Base-by-base conservation (phyloP, 2,888 invertebrate genomes). In the Tanypteryx hageni region DNA sequence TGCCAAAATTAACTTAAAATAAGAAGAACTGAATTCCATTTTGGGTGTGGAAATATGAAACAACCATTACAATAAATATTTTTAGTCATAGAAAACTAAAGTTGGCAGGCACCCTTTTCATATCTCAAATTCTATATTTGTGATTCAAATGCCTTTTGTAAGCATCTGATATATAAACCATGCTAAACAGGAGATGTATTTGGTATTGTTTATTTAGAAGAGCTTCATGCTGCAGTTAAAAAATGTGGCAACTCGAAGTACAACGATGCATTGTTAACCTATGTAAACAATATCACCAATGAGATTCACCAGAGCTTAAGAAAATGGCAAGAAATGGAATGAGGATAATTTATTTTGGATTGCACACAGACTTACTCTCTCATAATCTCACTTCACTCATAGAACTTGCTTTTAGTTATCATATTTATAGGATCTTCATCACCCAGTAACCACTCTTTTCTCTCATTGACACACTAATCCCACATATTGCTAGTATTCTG, bases 401-500 rank as follows among this genome's bases (percentile, higher is more conserved):
- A 11, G 16, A 83, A 31, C 18, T 83, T 14, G 18, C 16, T 16
- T 56, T n/a, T 44, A 18, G 18, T 56, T 44, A 83, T 18, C 83
- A 56, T 56, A n/a, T n/a, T n/a, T n/a, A 64, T 11, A 83, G 44
- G 18, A 16, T 44, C 56, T 57, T 83, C 18, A 56, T 44, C 83
- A 44, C 31, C 18, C n/a, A 57, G 10, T 44, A 44, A 44, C n/a
- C n/a, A 18, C 64, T 10, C 16, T 64, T 18, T 44, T 18, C n/a
- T 18, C 9, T 83, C 83, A 83, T 83, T 16, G 16, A 83, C 83
- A 16, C 44, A 57, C 56, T 18, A 57, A 44, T n/a, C 56, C 56
- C 83, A 83, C 56, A 44, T 57, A 83, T 83, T 83, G 56, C 83
- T 83, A 18, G 83, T 57, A 44, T 44, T 57, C 83, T 83, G 83